Evolutionary conservation across 1,140 invertebrate species (phyloP).

Genomic region (Drosophila hydei): DNA sequence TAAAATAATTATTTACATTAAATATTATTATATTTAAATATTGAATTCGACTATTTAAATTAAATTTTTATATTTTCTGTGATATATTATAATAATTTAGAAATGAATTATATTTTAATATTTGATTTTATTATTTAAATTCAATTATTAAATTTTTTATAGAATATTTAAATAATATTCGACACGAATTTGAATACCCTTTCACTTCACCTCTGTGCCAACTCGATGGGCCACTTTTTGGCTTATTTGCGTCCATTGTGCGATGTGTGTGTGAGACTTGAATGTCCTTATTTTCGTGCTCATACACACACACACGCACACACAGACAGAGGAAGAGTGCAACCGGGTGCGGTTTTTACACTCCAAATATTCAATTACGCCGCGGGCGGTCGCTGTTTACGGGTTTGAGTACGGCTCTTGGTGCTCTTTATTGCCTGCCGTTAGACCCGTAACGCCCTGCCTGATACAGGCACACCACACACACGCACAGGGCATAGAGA

Average conservation of each 20-base stretch:
- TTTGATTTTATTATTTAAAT: too few relatives aligned
- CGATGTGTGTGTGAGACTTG: conserved; percentile 7
- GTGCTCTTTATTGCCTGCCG: conserved; percentile 56
- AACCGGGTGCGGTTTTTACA: conserved; percentile 74
- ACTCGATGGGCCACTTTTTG: conserved; percentile 8
- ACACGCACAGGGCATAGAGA: too few relatives aligned
- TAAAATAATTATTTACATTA: too few relatives aligned
- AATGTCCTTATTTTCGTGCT: conserved; percentile 17
- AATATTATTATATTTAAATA: too few relatives aligned
- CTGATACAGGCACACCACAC: conserved; percentile 4
- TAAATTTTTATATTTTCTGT: too few relatives aligned
- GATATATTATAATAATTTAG: too few relatives aligned
- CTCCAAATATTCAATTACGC: conserved; percentile 81
- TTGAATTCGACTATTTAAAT: too few relatives aligned
- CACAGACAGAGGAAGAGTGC: conserved; percentile 15
- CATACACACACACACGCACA: conserved; percentile 3
- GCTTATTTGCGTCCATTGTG: conserved; percentile 36
- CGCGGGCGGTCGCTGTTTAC: conserved; percentile 65
- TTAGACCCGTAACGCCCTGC: conserved; percentile 22
- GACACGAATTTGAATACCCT: background rate
- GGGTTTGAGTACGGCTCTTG: conserved; percentile 37
- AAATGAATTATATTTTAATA: too few relatives aligned
- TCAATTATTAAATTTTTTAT: too few relatives aligned
- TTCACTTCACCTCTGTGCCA: background rate
- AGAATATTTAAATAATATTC: too few relatives aligned